Evolutionary conservation across 2,888 invertebrate genomes (phyloP), one percentile per base, ranked within the genome.

Genomic region (Drosophila paucipuncta): DNA sequence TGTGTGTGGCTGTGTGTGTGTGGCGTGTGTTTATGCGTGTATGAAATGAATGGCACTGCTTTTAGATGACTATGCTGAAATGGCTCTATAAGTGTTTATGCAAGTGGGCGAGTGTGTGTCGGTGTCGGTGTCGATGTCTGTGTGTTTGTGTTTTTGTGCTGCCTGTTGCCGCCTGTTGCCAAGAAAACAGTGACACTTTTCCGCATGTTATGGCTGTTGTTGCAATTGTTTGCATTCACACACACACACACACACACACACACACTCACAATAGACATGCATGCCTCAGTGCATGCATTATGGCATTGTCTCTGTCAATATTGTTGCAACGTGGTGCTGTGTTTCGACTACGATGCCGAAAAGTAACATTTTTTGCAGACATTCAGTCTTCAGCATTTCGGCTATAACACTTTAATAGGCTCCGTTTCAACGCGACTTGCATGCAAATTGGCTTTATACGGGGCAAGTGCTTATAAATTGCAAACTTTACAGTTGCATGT

Each of bases 141-240:
- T 62, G 63, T 54, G 43, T 43, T 28, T 37, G 37, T 73, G 47
- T 31, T 62, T 55, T 55, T 58, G 53, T 65, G 57, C 13, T 73
- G 68, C 65, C 72, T 76, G 79, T 68, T 68, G 64, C 71, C 63
- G 82, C 70, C 73, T 82, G 77, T 76, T 80, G 82, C 86, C 82
- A 83, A 82, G 82, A 82, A 85, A 83, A 87, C 73, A 80, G 78
- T 82, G 87, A 85, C 88, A 89, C 83, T 87, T 87, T 89, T 85
- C 88, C 83, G 87, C 87, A 85, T 87, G 89, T 87, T 87, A 76
- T 87, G 83, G 61, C 83, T 87, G 83, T 87, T 87, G 87, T 87
- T 87, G 76, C 82, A 82, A 83, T 89, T 87, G 86, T 85, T 85
- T 77, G 83, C 78, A 70, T 62, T 70, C 72, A 72, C 68, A 64